These are phyloP conservation scores for Nixonia krombeini DNA, from an alignment of 1,140 invertebrate species.

Conservation along the genomic window DNA sequence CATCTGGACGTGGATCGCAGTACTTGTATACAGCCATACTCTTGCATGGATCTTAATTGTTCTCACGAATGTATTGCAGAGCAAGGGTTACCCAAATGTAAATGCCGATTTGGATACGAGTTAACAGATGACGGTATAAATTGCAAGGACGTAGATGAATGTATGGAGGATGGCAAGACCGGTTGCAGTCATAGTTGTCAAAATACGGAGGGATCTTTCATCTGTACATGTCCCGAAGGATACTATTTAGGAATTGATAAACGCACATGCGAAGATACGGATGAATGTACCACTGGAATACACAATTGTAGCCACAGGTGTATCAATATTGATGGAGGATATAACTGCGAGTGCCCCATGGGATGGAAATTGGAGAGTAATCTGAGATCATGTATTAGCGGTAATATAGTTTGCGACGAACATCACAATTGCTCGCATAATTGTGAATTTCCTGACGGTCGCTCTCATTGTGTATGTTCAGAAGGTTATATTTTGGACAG, in stretches of 20 bases:
- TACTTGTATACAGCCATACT: slow-evolving; percentile 56
- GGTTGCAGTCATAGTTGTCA: slow-evolving; percentile 80
- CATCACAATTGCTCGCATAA: slow-evolving; percentile 79
- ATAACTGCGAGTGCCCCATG: slow-evolving; percentile 62
- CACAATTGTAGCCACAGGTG: slow-evolving; percentile 75
- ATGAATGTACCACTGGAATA: slow-evolving; percentile 74
- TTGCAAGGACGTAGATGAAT: slow-evolving; percentile 72
- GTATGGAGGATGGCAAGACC: slow-evolving; percentile 57
- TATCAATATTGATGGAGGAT: slow-evolving; percentile 52
- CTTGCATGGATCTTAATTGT: slow-evolving; percentile 26
- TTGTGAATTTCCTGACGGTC: slow-evolving; percentile 79
- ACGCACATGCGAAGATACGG: slow-evolving; percentile 74
- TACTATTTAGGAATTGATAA: slow-evolving; percentile 76
- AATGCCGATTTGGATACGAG: slow-evolving; percentile 80
- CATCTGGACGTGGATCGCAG: slow-evolving; percentile 55
- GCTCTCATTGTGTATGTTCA: slow-evolving; percentile 62
- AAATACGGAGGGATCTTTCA: slow-evolving; percentile 87
- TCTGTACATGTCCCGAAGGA: slow-evolving; percentile 86
- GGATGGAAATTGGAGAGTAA: slow-evolving; percentile 72
- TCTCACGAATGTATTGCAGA: slow-evolving; percentile 39
- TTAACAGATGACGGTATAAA: slow-evolving; percentile 65
- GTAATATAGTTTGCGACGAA: slow-evolving; percentile 77
- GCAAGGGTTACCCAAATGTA: slow-evolving; percentile 70
- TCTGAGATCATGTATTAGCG: slow-evolving; percentile 75
- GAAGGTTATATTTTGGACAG: slow-evolving; percentile 40